Conservation (phyloP, 1,140 invertebrate genomes). For the Gryon sp. region DNA sequence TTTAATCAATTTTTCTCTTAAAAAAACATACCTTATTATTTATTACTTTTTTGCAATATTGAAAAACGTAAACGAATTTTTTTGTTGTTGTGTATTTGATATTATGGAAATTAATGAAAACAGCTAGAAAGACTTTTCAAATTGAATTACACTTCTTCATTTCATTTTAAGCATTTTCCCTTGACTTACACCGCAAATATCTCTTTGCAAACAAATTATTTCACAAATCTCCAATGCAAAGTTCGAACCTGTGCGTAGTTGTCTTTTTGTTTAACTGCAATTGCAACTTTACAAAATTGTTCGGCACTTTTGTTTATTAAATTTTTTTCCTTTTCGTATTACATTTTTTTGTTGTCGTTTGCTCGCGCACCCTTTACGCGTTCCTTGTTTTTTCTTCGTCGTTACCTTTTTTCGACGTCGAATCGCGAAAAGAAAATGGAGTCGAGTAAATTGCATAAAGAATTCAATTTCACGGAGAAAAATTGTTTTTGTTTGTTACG, state of each 20-base stretch:
- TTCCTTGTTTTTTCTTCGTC: conserved; percentile 3
- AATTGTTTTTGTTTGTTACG: conserved; percentile 60
- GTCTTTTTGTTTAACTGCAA: conserved; percentile 13
- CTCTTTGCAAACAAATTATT: not conserved
- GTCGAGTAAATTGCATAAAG: conserved; percentile 53
- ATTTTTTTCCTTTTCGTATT: conserved; percentile 17
- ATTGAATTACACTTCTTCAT: too few species aligned
- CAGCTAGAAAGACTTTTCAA: too few species aligned
- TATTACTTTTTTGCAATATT: too few species aligned
- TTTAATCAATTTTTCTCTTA: too few species aligned
- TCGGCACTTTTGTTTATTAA: conserved; percentile 41
- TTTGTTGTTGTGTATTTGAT: too few species aligned
- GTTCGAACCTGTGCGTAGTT: conserved; percentile 1
- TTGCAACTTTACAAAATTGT: conserved; percentile 37
- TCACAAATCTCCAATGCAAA: conserved; percentile 4
- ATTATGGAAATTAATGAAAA: too few species aligned
- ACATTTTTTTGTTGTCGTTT: not conserved
- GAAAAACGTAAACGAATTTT: too few species aligned
- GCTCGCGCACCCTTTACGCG: not conserved
- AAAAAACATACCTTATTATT: too few species aligned
- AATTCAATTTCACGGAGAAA: conserved; percentile 63
- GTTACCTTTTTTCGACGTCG: conserved; percentile 11
- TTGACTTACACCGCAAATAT: too few species aligned
- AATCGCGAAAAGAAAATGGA: conserved; percentile 59
- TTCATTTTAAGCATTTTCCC: too few species aligned